phyloP scores from a whole-genome alignment of 92 coral and sea anemone species.

The Porites lobata region DNA sequence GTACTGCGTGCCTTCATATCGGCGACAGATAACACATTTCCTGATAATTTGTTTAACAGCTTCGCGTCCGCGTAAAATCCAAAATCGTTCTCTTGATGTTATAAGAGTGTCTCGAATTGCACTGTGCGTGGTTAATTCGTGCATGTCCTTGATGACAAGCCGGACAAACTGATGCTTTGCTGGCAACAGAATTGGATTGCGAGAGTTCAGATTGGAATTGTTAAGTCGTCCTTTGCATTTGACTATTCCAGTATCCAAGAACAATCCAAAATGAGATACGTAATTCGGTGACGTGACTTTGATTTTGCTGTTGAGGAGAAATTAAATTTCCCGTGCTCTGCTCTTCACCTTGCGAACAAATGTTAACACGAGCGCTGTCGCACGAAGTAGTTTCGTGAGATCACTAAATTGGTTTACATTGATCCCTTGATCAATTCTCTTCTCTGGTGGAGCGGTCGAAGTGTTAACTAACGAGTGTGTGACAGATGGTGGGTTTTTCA shows the following conservation, averaged over 20 bases:
- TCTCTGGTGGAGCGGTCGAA: neutral
- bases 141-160: constrained; percentile 15
- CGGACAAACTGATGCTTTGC: constrained; percentile 17
- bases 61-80: constrained; percentile 52
- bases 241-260: constrained; percentile 30
- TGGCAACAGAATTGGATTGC: constrained; percentile 69
- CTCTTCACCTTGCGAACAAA: constrained; percentile 22
- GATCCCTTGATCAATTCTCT: constrained; percentile 37
- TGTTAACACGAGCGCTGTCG: constrained; percentile 63
- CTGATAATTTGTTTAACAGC: constrained; percentile 28
- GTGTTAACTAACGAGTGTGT: constrained; percentile 57
- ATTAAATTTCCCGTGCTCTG: constrained; percentile 43
- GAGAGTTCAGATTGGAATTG: constrained; percentile 52
- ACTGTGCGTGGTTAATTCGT: constrained; percentile 18
- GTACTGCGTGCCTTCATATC: constrained; percentile 16
- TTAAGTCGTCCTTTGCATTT: constrained; percentile 72
- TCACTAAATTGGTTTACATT: constrained; percentile 37
- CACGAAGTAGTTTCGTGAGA: constrained; percentile 56
- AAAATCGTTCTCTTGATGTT: constrained; percentile 35
- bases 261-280: constrained; percentile 56
- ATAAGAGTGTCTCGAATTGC: constrained; percentile 42
- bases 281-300: constrained; percentile 33
- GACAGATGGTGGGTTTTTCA: constrained; percentile 43
- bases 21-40: constrained; percentile 26
- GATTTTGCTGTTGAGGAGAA: no score